Evolutionary conservation across 53 echinoderm and acorn worm species (phyloP), one percentile per base, ranked within the genome.

Genomic region (Echinometra lucunter): DNA sequence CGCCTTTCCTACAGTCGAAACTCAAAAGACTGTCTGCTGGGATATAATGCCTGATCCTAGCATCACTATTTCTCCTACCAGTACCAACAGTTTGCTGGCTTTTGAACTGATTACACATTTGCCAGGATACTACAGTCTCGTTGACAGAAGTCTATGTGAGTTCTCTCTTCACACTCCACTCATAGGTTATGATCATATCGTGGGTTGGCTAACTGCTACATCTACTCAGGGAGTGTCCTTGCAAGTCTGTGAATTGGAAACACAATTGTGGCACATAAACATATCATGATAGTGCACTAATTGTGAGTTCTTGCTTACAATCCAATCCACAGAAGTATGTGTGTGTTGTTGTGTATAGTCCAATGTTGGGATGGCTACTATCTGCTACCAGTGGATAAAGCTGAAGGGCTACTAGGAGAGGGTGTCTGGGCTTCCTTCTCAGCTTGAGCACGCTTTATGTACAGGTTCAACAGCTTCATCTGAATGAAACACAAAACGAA

Each of bases 381-480:
- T 95, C 98, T 97, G 88, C 98, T 98, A 23, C 97, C 96, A 21
- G 97, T 98, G 44, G 97, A 97, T 38, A 97, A 87, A 25, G 98
- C 96, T 66, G 98, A 97, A 75, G 98, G 98, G 37, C 96, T 96
- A 95, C 96, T 98, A 7, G 96, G 97, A 38, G 95, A 94, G 6
- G 96, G 96, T 30, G 97, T 94, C 94, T 97, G 97, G 23, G 95
- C 95, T 28, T 95, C 93, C 45, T 96, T 98, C 94, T 97, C 98
- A 4, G 97, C 95, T 58, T 98, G 98, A 13, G 98, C 97, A 66
- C 97, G 94, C 93, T 98, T 98, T 45, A 98, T 98, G 92, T 98
- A 98, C 74, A 98, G 94, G 93, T 98, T 98, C 87, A 98, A 89
- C 45, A 98, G 96, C 93, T 98, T 98, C 97, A 97, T 98, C 98